A percentile compares a stretch with the other conserved stretches of the same genome.
Evolutionary conservation across 2,888 invertebrate species (phyloP).

Genomic region (Lochmaea crataegi): DNA sequence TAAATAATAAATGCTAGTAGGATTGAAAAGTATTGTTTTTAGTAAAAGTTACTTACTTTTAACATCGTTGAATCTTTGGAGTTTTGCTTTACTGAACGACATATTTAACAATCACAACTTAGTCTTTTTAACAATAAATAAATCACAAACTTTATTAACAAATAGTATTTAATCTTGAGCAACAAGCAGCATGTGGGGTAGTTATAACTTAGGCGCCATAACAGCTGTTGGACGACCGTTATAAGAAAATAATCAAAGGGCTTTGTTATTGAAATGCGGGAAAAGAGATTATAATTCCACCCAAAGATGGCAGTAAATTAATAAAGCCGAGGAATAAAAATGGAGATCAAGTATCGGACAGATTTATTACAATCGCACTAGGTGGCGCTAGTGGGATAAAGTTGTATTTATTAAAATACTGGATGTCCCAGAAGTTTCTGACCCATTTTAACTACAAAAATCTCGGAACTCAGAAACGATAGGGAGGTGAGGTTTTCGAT

Average conservation of each 20-base stretch:
- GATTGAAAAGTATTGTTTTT: background rate
- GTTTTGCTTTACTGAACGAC: constrained; percentile 71
- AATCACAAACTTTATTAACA: constrained; percentile 18
- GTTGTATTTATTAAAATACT: background rate
- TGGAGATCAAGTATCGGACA: background rate
- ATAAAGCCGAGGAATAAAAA: background rate
- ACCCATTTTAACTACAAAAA: too few species aligned
- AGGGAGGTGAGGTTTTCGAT: too few species aligned
- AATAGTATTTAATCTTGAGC: constrained; percentile 14
- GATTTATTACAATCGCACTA: background rate
- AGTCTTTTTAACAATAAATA: constrained; percentile 19
- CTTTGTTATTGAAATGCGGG: constrained; percentile 12
- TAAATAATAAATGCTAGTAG: background rate
- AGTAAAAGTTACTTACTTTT: constrained; percentile 64
- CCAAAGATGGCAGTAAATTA: constrained; percentile 5
- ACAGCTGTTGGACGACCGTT: constrained; percentile 45
- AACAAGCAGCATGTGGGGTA: constrained; percentile 23
- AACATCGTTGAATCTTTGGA: constrained; percentile 69
- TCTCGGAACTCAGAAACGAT: too few species aligned
- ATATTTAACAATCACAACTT: constrained; percentile 54
- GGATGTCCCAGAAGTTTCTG: too few species aligned
- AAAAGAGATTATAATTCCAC: background rate
- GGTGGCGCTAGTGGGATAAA: background rate
- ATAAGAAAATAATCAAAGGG: constrained; percentile 26
- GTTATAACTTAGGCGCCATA: constrained; percentile 39